phyloP scores from a whole-genome alignment of 2,797 vertebrate species.

The Sebastes oblongus region DNA sequence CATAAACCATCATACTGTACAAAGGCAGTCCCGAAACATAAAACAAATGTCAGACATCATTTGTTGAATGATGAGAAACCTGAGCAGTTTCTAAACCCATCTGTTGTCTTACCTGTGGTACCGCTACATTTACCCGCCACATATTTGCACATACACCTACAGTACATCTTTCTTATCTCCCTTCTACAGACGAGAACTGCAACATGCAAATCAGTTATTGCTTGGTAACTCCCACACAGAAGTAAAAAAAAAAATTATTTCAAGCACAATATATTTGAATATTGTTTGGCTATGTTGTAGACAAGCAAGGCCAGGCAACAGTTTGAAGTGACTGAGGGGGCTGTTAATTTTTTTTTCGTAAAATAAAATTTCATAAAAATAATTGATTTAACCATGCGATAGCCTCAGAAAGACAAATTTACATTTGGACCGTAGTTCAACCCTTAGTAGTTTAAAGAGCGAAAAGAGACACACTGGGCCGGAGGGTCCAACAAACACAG shows the following conservation, averaged over 20 bases:
- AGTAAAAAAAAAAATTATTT: neutral
- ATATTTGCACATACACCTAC: constrained; percentile 41
- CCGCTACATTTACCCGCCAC: constrained; percentile 13
- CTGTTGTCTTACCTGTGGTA: neutral
- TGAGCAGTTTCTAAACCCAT: neutral
- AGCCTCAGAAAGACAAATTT: too few relatives aligned
- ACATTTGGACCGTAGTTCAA: too few relatives aligned
- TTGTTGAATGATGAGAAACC: neutral
- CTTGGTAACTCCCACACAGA: constrained; percentile 28
- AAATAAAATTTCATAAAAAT: too few relatives aligned
- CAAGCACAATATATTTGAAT: constrained; percentile 8
- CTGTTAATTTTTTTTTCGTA: too few relatives aligned
- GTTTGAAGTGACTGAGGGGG: neutral
- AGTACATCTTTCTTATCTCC: neutral
- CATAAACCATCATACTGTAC: neutral
- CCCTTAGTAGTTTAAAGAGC: too few relatives aligned
- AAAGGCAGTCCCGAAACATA: neutral
- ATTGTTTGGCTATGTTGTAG: neutral
- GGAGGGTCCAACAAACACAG: too few relatives aligned
- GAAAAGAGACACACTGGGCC: too few relatives aligned
- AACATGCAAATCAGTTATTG: constrained; percentile 41
- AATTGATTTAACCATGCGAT: too few relatives aligned
- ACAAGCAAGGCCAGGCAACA: neutral
- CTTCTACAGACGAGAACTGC: constrained; percentile 3
- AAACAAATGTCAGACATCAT: constrained; percentile 6